These are phyloP conservation scores for Tetragnatha versicolor DNA, from an alignment of 1,140 invertebrate genomes.

Conservation along the genomic window DNA sequence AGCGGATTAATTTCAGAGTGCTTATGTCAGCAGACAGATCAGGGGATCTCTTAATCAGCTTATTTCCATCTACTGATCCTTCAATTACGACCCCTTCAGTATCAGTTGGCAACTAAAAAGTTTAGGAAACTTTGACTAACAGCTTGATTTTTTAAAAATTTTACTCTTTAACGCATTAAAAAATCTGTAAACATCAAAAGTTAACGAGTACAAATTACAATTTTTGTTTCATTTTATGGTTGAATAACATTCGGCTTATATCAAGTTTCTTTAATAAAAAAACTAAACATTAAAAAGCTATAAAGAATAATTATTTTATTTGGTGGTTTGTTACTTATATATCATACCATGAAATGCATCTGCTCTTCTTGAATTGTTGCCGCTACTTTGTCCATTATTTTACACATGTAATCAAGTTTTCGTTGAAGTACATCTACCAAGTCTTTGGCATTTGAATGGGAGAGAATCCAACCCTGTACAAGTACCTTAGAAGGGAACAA, in stretches of 20 bases:
- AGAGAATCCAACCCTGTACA: constrained; percentile 44
- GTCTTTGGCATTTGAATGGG: constrained; percentile 17
- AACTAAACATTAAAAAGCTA: no score
- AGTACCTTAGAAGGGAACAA: constrained; percentile 69
- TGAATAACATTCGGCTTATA: no score
- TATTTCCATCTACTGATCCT: constrained; percentile 37
- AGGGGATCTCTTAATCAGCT: constrained; percentile 42
- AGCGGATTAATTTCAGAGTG: constrained; percentile 81
- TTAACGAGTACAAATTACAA: no score
- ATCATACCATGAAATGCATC: constrained; percentile 25
- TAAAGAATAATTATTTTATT: no score
- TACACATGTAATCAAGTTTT: constrained; percentile 18
- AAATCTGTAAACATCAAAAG: no score
- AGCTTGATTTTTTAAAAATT: no score
- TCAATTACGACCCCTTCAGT: constrained; percentile 18
- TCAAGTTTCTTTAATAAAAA: no score
- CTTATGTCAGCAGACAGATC: constrained; percentile 72
- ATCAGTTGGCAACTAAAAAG: constrained; percentile 35
- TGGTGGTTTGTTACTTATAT: no score
- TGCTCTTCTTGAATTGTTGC: constrained; percentile 49
- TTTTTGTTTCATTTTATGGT: no score
- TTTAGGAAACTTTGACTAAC: no score
- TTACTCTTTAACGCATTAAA: no score
- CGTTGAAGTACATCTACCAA: constrained; percentile 1
- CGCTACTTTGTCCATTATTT: constrained; percentile 14